Evolutionary conservation across 1,140 invertebrate genomes (phyloP).

Genomic region (Geopemphigus sp.): DNA sequence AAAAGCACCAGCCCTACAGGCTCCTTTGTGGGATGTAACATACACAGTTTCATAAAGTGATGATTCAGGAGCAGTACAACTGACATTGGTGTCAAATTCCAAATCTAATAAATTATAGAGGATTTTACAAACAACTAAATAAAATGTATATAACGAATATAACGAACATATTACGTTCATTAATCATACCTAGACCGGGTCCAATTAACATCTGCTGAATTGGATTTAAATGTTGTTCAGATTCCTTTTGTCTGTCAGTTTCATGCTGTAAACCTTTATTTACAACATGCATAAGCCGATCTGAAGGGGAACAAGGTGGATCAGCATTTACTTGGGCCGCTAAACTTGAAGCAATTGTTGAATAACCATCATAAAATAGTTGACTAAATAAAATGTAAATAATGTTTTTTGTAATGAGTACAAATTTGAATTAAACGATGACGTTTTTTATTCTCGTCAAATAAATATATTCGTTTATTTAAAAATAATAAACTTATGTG

Average conservation of each 20-base stretch:
- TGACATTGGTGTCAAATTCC: constrained; percentile 93
- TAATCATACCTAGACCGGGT: constrained; percentile 69
- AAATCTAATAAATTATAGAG: constrained; percentile 65
- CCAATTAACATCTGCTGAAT: constrained; percentile 71
- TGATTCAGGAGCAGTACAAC: constrained; percentile 85
- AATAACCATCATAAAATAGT: constrained; percentile 89
- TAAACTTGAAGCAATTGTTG: constrained; percentile 80
- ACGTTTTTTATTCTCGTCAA: too few species aligned
- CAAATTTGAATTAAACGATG: too few species aligned
- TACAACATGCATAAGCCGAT: constrained; percentile 83
- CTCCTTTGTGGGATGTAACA: constrained; percentile 96
- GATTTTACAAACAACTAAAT: background rate
- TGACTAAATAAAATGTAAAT: constrained; percentile 66
- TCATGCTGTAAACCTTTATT: constrained; percentile 83
- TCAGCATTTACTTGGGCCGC: constrained; percentile 80
- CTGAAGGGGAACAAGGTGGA: constrained; percentile 90
- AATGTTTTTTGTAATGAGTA: background rate
- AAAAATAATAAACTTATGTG: too few species aligned
- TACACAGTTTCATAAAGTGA: constrained; percentile 95
- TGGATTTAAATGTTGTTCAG: constrained; percentile 56
- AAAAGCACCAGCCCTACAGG: constrained; percentile 92
- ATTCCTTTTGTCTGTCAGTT: constrained; percentile 63
- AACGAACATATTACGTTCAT: background rate
- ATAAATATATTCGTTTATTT: too few species aligned
- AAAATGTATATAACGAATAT: too few species aligned